Percentiles rank a stretch among this genome's conserved stretches.
Conservation (phyloP, 2,797 vertebrate genomes). For the Gallirallus australis region DNA sequence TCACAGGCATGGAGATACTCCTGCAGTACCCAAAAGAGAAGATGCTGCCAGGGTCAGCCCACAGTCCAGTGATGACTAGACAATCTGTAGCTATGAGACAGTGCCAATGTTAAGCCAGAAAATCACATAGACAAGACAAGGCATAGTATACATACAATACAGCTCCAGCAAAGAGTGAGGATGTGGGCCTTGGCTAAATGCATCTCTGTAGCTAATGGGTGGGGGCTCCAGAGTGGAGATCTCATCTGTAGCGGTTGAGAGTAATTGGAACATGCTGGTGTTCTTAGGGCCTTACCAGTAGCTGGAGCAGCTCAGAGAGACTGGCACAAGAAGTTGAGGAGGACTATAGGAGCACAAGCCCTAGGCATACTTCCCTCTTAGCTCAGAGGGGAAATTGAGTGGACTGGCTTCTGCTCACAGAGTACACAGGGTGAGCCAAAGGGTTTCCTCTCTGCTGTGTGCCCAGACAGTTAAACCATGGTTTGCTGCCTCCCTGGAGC, state of each 20-base stretch:
- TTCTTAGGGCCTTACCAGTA: background rate
- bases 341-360: background rate
- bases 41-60: background rate
- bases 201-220: background rate
- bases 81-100: background rate
- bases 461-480: no score
- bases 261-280: background rate
- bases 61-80: background rate
- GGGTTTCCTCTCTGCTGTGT: no score
- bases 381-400: no score
- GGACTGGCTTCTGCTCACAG: no score
- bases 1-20: background rate
- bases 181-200: background rate
- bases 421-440: no score
- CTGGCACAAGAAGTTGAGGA: background rate
- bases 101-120: background rate
- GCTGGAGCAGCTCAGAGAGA: fast-evolving
- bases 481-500: no score
- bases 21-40: background rate
- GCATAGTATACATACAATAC: background rate
- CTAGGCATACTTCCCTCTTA: background rate
- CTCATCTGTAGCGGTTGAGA: background rate
- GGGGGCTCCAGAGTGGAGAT: background rate
- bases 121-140: background rate
- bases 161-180: background rate